These are phyloP conservation scores for Pedicia rivosa DNA, from an alignment of 2,888 invertebrate genomes.

Conservation along the genomic window DNA sequence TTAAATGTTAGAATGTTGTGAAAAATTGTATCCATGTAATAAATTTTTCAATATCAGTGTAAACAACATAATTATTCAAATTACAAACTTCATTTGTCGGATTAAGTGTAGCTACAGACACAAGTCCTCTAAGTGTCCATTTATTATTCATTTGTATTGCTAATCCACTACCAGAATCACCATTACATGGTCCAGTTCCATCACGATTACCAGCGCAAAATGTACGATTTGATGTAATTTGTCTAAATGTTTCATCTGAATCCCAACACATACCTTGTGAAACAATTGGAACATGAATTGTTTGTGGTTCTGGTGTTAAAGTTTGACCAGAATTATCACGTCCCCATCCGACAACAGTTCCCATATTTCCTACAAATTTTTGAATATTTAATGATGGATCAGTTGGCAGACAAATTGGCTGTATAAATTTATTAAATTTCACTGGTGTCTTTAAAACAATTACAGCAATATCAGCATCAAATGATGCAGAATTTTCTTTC, in stretches of 20 bases:
- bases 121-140: slow-evolving; percentile 34
- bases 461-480: slow-evolving; percentile 36
- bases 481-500: slow-evolving; percentile 20
- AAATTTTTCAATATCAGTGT: slow-evolving; percentile 46
- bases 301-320: slow-evolving; percentile 27
- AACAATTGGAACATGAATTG: slow-evolving; percentile 32
- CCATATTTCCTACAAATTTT: slow-evolving; percentile 29
- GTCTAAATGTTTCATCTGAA: slow-evolving; percentile 24
- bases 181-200: slow-evolving; percentile 21
- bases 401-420: slow-evolving; percentile 39
- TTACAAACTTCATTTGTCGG: slow-evolving; percentile 36
- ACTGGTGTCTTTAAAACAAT: slow-evolving; percentile 31
- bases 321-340: slow-evolving; percentile 24
- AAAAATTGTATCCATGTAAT: no score
- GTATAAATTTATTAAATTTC: slow-evolving; percentile 22
- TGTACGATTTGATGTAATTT: slow-evolving; percentile 27
- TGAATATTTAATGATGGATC: slow-evolving; percentile 21
- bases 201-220: slow-evolving; percentile 26
- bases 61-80: slow-evolving; percentile 42
- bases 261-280: slow-evolving; percentile 34
- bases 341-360: slow-evolving; percentile 39
- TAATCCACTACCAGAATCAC: slow-evolving; percentile 47
- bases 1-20: no score
- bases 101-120: slow-evolving; percentile 30
- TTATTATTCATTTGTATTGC: slow-evolving; percentile 29